These are phyloP conservation scores for Fistularia commersonii DNA, from an alignment of 2,797 vertebrate species.

Conservation along the genomic window DNA sequence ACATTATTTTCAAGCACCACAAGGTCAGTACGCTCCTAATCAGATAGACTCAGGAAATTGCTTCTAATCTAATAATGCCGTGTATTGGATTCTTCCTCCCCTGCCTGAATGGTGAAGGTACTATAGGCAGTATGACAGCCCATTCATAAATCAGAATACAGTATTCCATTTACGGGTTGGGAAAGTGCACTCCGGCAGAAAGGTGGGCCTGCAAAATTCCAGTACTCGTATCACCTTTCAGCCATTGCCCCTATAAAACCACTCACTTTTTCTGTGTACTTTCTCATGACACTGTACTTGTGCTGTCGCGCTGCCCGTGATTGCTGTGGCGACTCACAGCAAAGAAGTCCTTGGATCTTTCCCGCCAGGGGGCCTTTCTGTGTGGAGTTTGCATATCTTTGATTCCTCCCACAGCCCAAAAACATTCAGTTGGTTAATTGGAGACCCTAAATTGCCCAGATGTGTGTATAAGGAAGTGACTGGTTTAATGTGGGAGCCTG, in stretches of 20 bases:
- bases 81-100: constrained; percentile 61
- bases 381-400: too few species aligned
- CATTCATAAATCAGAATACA: constrained; percentile 45
- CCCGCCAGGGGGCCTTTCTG: too few species aligned
- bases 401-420: too few species aligned
- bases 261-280: too few species aligned
- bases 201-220: constrained; percentile 3
- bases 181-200: constrained; percentile 9
- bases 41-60: constrained; percentile 73
- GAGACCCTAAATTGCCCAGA: too few species aligned
- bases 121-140: constrained; percentile 14
- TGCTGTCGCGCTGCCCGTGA: too few species aligned
- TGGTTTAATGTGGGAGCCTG: too few species aligned
- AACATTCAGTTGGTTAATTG: too few species aligned
- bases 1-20: constrained; percentile 39
- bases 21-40: constrained; percentile 57
- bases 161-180: constrained; percentile 15
- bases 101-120: constrained; percentile 48
- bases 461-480: too few species aligned
- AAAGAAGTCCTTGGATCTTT: too few species aligned
- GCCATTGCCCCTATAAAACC: not conserved
- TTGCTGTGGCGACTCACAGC: too few species aligned
- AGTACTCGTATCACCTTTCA: not conserved
- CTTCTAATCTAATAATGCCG: constrained; percentile 62
- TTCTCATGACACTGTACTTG: too few species aligned